Base-by-base conservation (phyloP, 2,113 vertebrate genomes). In the Amphiprion ocellaris region DNA sequence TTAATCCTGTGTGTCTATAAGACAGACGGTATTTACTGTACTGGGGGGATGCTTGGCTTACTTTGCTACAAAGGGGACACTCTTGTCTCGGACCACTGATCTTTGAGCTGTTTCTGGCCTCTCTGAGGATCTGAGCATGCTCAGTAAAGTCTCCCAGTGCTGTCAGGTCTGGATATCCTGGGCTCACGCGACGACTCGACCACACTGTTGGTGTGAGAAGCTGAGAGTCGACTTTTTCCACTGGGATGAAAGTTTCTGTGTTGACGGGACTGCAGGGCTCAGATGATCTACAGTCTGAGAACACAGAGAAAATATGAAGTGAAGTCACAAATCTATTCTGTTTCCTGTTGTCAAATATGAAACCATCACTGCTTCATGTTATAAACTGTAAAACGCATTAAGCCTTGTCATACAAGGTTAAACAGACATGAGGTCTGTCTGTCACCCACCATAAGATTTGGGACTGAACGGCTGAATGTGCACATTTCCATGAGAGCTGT, bases 11-110 rank as follows among this genome's bases (percentile, higher is more conserved):
- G 41, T 46, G 49, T 44, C 6, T 17, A 6, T 23, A 11, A 28
- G 30, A 56, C 37, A 33, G 21, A 68, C 23, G 3, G 16, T 3
- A 15, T 67, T 2, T 49, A 62, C 23, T 52, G 14, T 52, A 10
- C 46, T 24, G n/a, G 17, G 33, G 8, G 5, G 19, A 69, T 0
- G 37, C 1, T 37, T 37, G 6, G 33, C 74, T n/a, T 85, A 91
- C 94, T 88, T 93, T 93, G 50, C 66, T 9, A 47, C 91, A 94
- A 73, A 91, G 37, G 8, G 67, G 88, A 75, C 92, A 94, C 41
- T 90, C 74, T n/a, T 81, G 82, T 1, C n/a, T 65, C 14, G 19
- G 12, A n/a, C 69, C 10, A 0, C 61, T 73, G 23, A 41, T 92
- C 67, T 76, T 87, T 0, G 65, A 73, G 81, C 56, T 46, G 58